Base-by-base conservation (phyloP, 2,888 invertebrate genomes). In the Phalangium opilio region DNA sequence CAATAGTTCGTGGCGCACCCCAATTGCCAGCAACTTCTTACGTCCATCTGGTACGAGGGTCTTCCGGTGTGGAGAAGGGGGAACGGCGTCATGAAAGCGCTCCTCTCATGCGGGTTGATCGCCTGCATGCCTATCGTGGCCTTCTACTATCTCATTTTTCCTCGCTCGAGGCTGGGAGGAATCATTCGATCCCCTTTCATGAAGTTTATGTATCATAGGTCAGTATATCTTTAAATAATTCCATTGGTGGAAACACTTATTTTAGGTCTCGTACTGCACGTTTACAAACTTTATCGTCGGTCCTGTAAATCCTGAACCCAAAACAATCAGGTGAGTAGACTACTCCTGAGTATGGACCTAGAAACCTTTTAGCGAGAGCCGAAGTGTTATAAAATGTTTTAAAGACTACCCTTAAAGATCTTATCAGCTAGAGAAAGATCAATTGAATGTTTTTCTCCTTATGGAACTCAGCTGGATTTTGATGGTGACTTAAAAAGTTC, bases 151-250 rank as follows among this genome's bases (percentile, higher is more conserved):
- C 60, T 72, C 43, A 61, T 72, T 40, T 64, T 67, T 49, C 73
- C 73, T 3, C 63, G 67, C 38, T 68, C 68, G 47, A 61, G 65
- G 47, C 61, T 72, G 36, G 72, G 72, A 14, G 64, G 69, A 54
- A 61, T 73, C 21, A 64, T 73, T 3, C 64, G 72, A 10, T 70
- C 69, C 39, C 73, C 73, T 0, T 73, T 73, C 62, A 73, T 73
- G 72, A 73, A 73, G 61, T 73, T 73, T 58, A 65, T 73, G 49
- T 73, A 73, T 59, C 73, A 73, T 63, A 65, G 65, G 53, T 61
- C 36, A 41, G 17, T 44, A n/a, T 14, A 12, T 11, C 18, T 38
- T 38, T 10, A 15, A 12, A 34, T 34, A 12, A n/a, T 34, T 34
- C 3, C 14, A n/a, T 34, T 34, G 5, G 12, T 12, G 35, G 4